A percentile compares a stretch with the other conserved stretches of the same genome.
Evolutionary conservation across 2,888 invertebrate genomes (phyloP).

Genomic region (Homarus gammarus): DNA sequence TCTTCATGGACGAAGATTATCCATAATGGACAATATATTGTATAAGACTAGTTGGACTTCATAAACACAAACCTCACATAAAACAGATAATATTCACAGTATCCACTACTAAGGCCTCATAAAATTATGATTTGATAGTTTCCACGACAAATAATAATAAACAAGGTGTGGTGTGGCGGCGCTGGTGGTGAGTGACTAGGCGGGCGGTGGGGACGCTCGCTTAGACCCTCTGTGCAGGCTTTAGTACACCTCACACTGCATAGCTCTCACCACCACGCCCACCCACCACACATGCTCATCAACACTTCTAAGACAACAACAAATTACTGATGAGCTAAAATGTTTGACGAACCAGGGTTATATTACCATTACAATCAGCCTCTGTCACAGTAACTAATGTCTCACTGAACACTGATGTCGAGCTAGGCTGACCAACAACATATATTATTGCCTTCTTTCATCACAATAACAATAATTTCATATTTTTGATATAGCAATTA

Average conservation of each 20-base stretch:
- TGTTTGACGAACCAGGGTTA: neutral
- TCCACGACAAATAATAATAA: conserved; percentile 4
- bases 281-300: neutral
- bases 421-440: neutral
- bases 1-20: neutral
- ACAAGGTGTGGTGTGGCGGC: neutral
- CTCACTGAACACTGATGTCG: neutral
- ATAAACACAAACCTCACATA: conserved; percentile 17
- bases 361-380: no score
- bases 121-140: conserved; percentile 13
- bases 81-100: conserved; percentile 27
- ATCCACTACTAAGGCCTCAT: conserved; percentile 29
- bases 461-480: neutral
- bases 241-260: neutral
- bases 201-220: neutral
- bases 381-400: no score
- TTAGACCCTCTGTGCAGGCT: neutral
- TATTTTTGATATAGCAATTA: neutral
- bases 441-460: neutral
- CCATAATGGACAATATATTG: conserved; percentile 7
- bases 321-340: neutral
- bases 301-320: neutral
- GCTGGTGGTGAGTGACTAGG: neutral
- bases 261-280: neutral
- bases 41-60: conserved; percentile 8